Conservation (phyloP, 2,888 invertebrate species). For the Tromatobia lineatoria region DNA sequence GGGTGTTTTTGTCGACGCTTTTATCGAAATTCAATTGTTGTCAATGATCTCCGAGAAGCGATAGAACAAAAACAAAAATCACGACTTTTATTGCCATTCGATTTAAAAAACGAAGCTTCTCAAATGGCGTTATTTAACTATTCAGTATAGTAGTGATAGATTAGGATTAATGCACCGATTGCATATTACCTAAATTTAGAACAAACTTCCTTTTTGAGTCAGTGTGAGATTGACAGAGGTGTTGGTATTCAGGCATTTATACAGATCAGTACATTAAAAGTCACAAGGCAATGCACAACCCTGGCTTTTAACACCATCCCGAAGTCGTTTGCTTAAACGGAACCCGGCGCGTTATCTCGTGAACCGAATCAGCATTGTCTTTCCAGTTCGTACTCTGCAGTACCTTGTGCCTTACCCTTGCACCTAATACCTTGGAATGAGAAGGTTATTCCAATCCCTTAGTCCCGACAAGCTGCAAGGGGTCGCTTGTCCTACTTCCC, state of each 20-base stretch:
- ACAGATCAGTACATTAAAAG: slow-evolving; percentile 36
- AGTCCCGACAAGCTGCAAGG: slow-evolving; percentile 45
- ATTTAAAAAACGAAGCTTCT: too few relatives aligned
- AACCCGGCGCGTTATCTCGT: slow-evolving; percentile 75
- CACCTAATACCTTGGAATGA: slow-evolving; percentile 49
- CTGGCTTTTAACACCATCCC: slow-evolving; percentile 57
- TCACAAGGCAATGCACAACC: slow-evolving; percentile 8
- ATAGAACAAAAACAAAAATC: too few relatives aligned
- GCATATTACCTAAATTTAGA: slow-evolving; percentile 7
- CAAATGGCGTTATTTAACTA: too few relatives aligned
- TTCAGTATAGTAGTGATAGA: not conserved
- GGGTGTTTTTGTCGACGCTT: too few relatives aligned
- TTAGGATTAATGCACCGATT: not conserved
- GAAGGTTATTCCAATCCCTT: slow-evolving; percentile 55
- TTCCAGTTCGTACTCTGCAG: slow-evolving; percentile 65
- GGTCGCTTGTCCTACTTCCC: slow-evolving; percentile 41
- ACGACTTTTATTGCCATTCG: too few relatives aligned
- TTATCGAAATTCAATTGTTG: too few relatives aligned
- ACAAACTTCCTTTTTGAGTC: slow-evolving; percentile 23
- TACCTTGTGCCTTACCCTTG: slow-evolving; percentile 44
- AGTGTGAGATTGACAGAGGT: slow-evolving; percentile 26
- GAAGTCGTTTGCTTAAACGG: slow-evolving; percentile 76
- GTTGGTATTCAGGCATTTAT: slow-evolving; percentile 34
- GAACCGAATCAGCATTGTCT: slow-evolving; percentile 83
- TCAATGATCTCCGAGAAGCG: too few relatives aligned